These are phyloP conservation scores for Borostomias antarcticus DNA, from an alignment of 2,797 vertebrate species.

Conservation along the genomic window DNA sequence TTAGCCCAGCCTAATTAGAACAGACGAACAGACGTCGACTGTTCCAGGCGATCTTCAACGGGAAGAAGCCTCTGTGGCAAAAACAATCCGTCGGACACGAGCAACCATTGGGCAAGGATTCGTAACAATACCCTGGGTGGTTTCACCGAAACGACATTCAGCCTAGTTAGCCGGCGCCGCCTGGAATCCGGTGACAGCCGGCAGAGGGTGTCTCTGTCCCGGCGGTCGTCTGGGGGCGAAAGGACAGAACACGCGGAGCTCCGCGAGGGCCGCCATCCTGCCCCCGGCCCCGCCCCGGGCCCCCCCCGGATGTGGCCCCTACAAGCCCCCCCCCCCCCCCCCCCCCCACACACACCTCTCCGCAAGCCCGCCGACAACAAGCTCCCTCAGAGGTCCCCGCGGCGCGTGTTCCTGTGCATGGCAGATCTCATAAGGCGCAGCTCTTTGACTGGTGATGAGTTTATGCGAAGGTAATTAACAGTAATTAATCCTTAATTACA, in stretches of 20 bases:
- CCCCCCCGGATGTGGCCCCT: no score
- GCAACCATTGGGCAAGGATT: background rate
- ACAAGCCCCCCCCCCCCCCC: no score
- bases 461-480: slow-evolving; percentile 99
- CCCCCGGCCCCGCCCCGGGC: no score
- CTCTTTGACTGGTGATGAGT: slow-evolving; percentile 99
- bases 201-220: no score
- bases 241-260: slow-evolving; percentile 53
- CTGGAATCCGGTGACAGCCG: slow-evolving; percentile 6
- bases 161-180: no score
- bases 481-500: slow-evolving; percentile 99
- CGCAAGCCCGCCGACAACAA: no score
- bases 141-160: no score
- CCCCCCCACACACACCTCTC: no score
- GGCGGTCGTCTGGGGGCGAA: background rate
- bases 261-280: slow-evolving; percentile 58
- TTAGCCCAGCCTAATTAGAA: slow-evolving; percentile 18
- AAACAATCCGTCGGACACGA: no score
- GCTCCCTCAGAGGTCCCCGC: slow-evolving; percentile 51
- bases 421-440: slow-evolving; percentile 99
- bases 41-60: background rate
- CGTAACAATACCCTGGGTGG: background rate
- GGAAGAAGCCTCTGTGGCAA: background rate
- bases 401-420: slow-evolving; percentile 83
- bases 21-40: background rate